Conservation (phyloP, 1,140 invertebrate genomes). For the Drosophila athabasca region DNA sequence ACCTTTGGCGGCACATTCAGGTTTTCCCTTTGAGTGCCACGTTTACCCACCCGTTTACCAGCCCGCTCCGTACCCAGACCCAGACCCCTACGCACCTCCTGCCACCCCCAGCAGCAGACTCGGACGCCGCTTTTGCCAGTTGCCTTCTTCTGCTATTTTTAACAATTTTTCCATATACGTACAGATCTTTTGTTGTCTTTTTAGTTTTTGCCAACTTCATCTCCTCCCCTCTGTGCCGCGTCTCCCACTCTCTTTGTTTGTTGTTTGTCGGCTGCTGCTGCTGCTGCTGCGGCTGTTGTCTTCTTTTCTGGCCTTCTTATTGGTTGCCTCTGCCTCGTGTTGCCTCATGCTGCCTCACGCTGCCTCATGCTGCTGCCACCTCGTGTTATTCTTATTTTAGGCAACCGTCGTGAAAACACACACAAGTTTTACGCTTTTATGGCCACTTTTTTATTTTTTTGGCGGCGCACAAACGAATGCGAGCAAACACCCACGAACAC, state of each 20-base stretch:
- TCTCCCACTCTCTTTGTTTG: slow-evolving; percentile 39
- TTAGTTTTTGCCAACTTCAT: slow-evolving; percentile 10
- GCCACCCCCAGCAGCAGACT: no score
- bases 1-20: slow-evolving; percentile 1
- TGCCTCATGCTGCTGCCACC: neutral
- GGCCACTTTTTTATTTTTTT: slow-evolving; percentile 16
- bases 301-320: slow-evolving; percentile 58
- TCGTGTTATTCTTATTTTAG: slow-evolving; percentile 72
- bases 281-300: neutral
- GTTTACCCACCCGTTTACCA: neutral
- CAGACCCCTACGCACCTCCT: no score
- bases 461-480: slow-evolving; percentile 30
- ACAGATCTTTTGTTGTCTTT: slow-evolving; percentile 44
- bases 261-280: slow-evolving; percentile 56
- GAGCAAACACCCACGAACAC: slow-evolving; percentile 11
- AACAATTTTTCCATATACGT: slow-evolving; percentile 41
- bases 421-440: slow-evolving; percentile 63
- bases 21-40: neutral
- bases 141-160: slow-evolving; percentile 47
- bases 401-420: slow-evolving; percentile 69
- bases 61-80: no score
- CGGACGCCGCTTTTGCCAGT: slow-evolving; percentile 3
- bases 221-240: neutral
- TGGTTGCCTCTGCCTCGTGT: slow-evolving; percentile 26
- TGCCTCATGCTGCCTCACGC: neutral